phyloP scores from a whole-genome alignment of 2,113 vertebrate genomes.

The Cyprinodon variegatus region DNA sequence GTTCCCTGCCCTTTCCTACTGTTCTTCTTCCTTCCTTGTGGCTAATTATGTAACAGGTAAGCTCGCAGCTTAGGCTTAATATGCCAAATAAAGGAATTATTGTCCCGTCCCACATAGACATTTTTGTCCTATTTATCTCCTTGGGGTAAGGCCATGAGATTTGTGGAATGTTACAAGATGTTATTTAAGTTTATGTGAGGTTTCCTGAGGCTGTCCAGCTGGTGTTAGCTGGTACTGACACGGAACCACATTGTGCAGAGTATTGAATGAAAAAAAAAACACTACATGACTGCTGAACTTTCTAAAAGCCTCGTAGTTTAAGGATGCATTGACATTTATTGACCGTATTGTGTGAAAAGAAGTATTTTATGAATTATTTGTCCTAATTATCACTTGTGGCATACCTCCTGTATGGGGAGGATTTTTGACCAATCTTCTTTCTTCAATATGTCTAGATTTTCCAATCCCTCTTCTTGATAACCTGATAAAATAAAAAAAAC shows the following conservation, averaged over 20 bases:
- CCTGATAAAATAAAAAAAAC: too few species aligned
- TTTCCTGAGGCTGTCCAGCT: conserved; percentile 48
- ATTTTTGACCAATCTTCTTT: background rate
- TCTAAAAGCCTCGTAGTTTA: background rate
- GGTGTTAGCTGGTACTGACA: conserved; percentile 11
- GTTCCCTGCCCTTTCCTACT: conserved; percentile 10
- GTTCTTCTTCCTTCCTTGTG: conserved; percentile 20
- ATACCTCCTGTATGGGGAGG: too few species aligned
- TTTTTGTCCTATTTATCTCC: conserved; percentile 69
- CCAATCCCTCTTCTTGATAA: background rate
- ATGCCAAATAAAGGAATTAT: conserved; percentile 75
- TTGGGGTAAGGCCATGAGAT: conserved; percentile 30
- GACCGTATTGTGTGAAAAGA: background rate
- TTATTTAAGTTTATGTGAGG: conserved; percentile 55
- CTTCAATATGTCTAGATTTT: background rate
- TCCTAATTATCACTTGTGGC: too few species aligned
- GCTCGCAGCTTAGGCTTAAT: conserved; percentile 58
- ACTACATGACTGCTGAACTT: conserved; percentile 6
- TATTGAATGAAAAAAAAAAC: background rate
- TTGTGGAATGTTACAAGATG: conserved; percentile 35
- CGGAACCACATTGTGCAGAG: background rate
- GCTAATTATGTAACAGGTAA: conserved; percentile 77
- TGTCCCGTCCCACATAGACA: conserved; percentile 59
- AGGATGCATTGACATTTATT: background rate
- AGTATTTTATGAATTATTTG: background rate